Conservation (phyloP, 2,888 invertebrate genomes). For the Tipula vernalis region DNA sequence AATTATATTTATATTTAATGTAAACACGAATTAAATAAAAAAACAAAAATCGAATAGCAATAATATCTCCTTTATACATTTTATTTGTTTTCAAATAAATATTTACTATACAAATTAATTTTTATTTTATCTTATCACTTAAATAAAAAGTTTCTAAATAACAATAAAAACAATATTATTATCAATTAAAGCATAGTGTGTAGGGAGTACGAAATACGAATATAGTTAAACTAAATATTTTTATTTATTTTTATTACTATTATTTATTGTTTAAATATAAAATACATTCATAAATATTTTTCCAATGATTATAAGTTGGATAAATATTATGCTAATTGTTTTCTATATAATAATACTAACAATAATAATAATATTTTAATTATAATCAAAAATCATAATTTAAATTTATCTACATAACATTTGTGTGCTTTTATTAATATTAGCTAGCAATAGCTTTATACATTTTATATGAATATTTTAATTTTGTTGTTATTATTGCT, state of each 20-base stretch:
- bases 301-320: neutral
- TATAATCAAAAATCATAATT: neutral
- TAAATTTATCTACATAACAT: neutral
- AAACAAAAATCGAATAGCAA: neutral
- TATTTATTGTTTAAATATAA: neutral
- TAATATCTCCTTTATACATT: neutral
- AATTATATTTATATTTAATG: neutral
- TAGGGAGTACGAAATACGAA: neutral
- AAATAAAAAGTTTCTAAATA: neutral
- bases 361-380: neutral
- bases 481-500: neutral
- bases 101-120: neutral
- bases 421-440: neutral
- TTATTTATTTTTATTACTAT: neutral
- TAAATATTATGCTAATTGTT: neutral
- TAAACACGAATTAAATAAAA: neutral
- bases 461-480: neutral
- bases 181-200: neutral
- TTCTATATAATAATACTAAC: neutral
- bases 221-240: neutral
- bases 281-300: neutral
- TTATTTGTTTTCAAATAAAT: neutral
- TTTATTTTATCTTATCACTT: neutral
- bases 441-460: neutral
- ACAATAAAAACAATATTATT: neutral